Evolutionary conservation across 2,888 invertebrate species (phyloP).

Genomic region (Euzophera pinguis): DNA sequence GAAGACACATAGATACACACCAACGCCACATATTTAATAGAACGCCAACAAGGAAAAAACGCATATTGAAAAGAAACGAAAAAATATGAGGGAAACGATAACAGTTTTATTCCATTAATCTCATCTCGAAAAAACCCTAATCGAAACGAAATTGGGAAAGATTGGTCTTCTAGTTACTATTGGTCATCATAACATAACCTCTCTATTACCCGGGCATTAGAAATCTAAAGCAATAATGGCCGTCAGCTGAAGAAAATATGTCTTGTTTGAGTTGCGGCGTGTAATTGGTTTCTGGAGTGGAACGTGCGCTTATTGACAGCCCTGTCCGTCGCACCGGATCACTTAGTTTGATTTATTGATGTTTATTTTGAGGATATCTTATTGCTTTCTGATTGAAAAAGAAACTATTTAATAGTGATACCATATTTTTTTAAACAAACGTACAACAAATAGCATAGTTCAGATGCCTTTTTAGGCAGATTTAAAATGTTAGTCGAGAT

Average conservation of each 20-base stretch:
- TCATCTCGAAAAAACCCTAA: too few species aligned
- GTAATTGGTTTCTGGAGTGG: conserved; percentile 52
- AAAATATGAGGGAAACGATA: too few species aligned
- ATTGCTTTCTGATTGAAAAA: conserved; percentile 13
- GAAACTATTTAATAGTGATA: too few species aligned
- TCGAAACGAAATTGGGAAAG: neutral
- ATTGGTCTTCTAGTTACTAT: neutral
- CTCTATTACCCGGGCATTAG: conserved; percentile 15
- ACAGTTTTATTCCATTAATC: too few species aligned
- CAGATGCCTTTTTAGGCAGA: too few species aligned
- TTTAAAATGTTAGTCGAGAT: too few species aligned
- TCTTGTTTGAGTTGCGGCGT: conserved; percentile 36
- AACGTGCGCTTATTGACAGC: conserved; percentile 40
- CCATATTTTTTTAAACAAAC: too few species aligned
- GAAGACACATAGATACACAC: too few species aligned
- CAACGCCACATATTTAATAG: too few species aligned
- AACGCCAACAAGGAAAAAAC: too few species aligned
- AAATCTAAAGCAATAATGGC: conserved; percentile 20
- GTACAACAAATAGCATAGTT: too few species aligned
- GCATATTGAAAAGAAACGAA: too few species aligned
- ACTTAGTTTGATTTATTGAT: conserved; percentile 43
- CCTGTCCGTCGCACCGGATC: conserved; percentile 34
- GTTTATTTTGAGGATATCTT: conserved; percentile 22
- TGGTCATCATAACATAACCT: conserved; percentile 2
- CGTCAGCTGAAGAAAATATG: conserved; percentile 35